A percentile compares a stretch with the other conserved stretches of the same genome.
Evolutionary conservation across 2,113 vertebrate species (phyloP).

Genomic region (Taurulus bubalis): DNA sequence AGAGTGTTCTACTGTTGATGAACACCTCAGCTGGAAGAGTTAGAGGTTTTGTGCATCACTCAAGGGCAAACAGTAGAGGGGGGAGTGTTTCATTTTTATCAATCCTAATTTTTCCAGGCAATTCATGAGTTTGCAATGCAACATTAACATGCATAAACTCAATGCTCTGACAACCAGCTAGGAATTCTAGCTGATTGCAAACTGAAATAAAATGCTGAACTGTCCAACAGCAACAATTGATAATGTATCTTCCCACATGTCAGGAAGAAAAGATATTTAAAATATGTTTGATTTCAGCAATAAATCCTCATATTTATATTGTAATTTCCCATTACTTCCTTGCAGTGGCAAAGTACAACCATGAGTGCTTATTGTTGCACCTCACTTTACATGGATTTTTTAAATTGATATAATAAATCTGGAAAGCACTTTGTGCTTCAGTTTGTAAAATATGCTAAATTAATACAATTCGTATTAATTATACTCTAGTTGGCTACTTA

Average conservation of each 20-base stretch:
- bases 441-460: not conserved
- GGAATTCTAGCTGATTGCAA: not conserved
- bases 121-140: not conserved
- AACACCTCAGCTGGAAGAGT: slow-evolving; percentile 9
- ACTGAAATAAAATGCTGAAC: not conserved
- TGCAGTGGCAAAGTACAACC: not conserved
- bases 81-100: not conserved
- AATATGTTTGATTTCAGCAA: not conserved
- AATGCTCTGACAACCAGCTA: not conserved
- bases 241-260: not conserved
- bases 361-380: not conserved
- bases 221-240: slow-evolving; percentile 3
- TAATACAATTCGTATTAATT: not conserved
- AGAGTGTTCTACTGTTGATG: slow-evolving; percentile 1
- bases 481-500: no score
- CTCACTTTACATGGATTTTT: not conserved
- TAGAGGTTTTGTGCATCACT: not conserved
- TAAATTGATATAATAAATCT: not conserved
- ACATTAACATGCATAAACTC: not conserved
- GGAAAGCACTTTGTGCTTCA: not conserved
- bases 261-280: not conserved
- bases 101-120: not conserved
- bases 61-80: slow-evolving; percentile 10
- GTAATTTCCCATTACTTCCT: not conserved
- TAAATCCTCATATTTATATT: not conserved